These are phyloP conservation scores for Portunus trituberculatus DNA, from an alignment of 1,140 invertebrate species.

Conservation along the genomic window DNA sequence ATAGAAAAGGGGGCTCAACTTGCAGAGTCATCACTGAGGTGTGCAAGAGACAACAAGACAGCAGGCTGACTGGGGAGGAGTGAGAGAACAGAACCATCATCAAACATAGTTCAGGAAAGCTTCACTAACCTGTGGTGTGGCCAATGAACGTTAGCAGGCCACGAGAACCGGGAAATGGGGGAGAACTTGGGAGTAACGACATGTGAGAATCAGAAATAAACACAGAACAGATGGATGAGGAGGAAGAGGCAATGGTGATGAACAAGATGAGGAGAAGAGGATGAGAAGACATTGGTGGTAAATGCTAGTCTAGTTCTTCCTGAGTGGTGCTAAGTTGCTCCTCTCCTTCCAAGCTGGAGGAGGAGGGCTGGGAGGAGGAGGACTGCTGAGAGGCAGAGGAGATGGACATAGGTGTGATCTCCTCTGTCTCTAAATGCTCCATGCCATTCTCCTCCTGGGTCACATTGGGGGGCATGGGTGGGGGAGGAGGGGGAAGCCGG, in stretches of 20 bases:
- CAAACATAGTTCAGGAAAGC: too few relatives aligned
- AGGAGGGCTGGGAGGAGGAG: slow-evolving; percentile 72
- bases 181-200: slow-evolving; percentile 12
- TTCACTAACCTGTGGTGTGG: background rate
- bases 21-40: background rate
- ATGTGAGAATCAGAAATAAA: background rate
- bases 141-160: too few relatives aligned
- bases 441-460: slow-evolving; percentile 37
- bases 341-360: slow-evolving; percentile 70
- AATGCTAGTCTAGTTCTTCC: slow-evolving; percentile 76
- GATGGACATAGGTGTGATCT: slow-evolving; percentile 74
- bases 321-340: slow-evolving; percentile 75
- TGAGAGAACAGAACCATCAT: too few relatives aligned
- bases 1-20: background rate
- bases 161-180: background rate
- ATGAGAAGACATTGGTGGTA: background rate
- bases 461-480: background rate
- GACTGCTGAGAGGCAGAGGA: slow-evolving; percentile 72
- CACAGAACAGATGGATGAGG: background rate
- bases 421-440: slow-evolving; percentile 66
- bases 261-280: background rate
- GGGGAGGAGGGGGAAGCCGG: slow-evolving; percentile 52
- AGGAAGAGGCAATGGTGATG: background rate
- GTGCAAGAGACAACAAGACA: too few relatives aligned
- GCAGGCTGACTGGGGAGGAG: too few relatives aligned